phyloP scores from a whole-genome alignment of 2,888 invertebrate genomes.

The Acronicta leporina region DNA sequence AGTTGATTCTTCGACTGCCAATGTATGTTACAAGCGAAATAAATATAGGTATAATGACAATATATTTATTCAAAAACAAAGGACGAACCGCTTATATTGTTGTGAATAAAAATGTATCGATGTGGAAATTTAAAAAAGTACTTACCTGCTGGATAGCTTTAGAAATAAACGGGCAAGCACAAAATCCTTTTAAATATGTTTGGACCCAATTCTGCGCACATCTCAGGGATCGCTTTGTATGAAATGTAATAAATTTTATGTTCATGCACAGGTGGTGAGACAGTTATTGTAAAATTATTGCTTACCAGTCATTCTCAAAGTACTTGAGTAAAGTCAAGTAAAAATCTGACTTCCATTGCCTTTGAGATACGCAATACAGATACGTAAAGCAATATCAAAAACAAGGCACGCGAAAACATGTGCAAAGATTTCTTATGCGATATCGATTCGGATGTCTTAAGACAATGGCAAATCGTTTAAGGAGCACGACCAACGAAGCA shows the following conservation, averaged over 20 bases:
- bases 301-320: conserved; percentile 5
- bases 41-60: too few relatives aligned
- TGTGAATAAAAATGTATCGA: neutral
- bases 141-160: too few relatives aligned
- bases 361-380: conserved; percentile 6
- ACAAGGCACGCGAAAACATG: conserved; percentile 8
- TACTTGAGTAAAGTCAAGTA: conserved; percentile 13
- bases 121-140: conserved; percentile 6
- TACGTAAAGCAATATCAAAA: conserved; percentile 5
- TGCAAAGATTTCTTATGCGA: conserved; percentile 27
- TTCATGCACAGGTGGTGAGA: conserved; percentile 12
- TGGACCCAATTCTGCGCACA: conserved; percentile 1
- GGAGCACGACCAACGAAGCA: conserved; percentile 17
- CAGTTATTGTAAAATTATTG: conserved; percentile 16
- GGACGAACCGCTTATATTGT: too few relatives aligned
- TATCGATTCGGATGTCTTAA: conserved; percentile 30
- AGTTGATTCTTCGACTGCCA: too few relatives aligned
- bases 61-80: too few relatives aligned
- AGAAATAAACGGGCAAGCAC: too few relatives aligned
- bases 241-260: conserved; percentile 5
- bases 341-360: conserved; percentile 6
- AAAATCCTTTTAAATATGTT: too few relatives aligned
- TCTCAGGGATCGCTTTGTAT: conserved; percentile 13
- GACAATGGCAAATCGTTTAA: conserved; percentile 38
- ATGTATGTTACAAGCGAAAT: too few relatives aligned